A percentile compares a stretch with the other conserved stretches of the same genome.
Conservation (phyloP, 64 coral and sea anemone species). For the Acropora tenuis region DNA sequence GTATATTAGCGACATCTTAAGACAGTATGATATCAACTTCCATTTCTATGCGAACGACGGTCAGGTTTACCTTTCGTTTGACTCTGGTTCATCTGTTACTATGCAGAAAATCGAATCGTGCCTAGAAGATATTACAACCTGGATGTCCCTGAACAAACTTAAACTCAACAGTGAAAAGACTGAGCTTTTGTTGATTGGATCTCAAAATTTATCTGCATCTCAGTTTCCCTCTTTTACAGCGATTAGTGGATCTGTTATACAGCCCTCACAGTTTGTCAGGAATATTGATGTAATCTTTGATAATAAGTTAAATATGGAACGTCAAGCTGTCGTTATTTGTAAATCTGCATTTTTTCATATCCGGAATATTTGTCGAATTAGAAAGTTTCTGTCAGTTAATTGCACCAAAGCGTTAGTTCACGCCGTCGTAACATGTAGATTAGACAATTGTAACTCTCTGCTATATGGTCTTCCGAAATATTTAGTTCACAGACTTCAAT, state of each 20-base stretch:
- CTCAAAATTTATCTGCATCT: neutral
- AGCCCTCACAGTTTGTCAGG: too few relatives aligned
- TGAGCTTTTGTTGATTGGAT: neutral
- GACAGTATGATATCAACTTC: neutral
- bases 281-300: too few relatives aligned
- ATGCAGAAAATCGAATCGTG: neutral
- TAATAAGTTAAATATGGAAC: too few relatives aligned
- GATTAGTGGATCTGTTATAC: neutral
- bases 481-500: neutral
- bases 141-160: neutral
- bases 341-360: slow-evolving; percentile 4
- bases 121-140: neutral
- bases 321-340: neutral
- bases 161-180: neutral
- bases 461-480: neutral
- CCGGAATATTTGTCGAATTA: neutral
- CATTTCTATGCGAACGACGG: neutral
- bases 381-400: neutral
- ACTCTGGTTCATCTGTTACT: neutral
- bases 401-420: neutral
- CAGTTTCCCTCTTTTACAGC: neutral
- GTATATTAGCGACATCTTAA: neutral
- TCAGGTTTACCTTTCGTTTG: neutral
- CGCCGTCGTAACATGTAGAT: neutral
- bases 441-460: too few relatives aligned